Evolutionary conservation across 2,888 invertebrate species (phyloP).

Genomic region (Bursaphelenchus okinawaensis): DNA sequence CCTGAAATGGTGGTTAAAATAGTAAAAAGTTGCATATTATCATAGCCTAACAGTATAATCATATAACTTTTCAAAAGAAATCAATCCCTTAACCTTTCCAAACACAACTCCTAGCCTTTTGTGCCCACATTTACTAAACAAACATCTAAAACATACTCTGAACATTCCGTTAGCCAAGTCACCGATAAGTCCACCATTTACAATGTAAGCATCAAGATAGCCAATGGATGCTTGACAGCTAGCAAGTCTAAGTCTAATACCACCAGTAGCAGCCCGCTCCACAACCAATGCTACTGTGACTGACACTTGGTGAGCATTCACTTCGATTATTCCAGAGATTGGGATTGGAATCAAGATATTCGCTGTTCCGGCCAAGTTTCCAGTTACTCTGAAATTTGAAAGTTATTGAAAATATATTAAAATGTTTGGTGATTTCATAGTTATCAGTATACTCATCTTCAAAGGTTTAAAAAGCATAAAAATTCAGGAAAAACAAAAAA

Average conservation of each 20-base stretch:
- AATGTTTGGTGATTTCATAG: background rate
- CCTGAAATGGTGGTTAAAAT: slow-evolving; percentile 2
- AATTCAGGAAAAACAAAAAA: too few species aligned
- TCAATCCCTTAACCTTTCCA: background rate
- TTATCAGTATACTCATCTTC: too few species aligned
- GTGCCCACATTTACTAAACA: background rate
- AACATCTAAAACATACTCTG: slow-evolving; percentile 30
- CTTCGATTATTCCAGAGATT: slow-evolving; percentile 49
- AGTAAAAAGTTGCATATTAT: background rate
- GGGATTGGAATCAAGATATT: slow-evolving; percentile 48
- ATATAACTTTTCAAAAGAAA: slow-evolving; percentile 23
- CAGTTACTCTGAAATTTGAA: slow-evolving; percentile 42
- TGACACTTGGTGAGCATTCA: slow-evolving; percentile 48
- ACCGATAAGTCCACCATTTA: slow-evolving; percentile 53
- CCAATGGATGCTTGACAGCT: slow-evolving; percentile 38
- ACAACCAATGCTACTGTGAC: slow-evolving; percentile 35
- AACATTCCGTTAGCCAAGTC: slow-evolving; percentile 52
- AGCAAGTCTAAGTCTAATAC: slow-evolving; percentile 35
- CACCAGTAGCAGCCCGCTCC: slow-evolving; percentile 34
- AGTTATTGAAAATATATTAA: background rate
- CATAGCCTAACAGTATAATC: slow-evolving; percentile 37
- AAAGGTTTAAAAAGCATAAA: too few species aligned
- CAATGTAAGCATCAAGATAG: slow-evolving; percentile 51
- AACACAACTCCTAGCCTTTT: background rate
- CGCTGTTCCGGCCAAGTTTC: slow-evolving; percentile 53